Evolutionary conservation across 1,140 invertebrate genomes (phyloP).

Genomic region (Tetragnatha versicolor): DNA sequence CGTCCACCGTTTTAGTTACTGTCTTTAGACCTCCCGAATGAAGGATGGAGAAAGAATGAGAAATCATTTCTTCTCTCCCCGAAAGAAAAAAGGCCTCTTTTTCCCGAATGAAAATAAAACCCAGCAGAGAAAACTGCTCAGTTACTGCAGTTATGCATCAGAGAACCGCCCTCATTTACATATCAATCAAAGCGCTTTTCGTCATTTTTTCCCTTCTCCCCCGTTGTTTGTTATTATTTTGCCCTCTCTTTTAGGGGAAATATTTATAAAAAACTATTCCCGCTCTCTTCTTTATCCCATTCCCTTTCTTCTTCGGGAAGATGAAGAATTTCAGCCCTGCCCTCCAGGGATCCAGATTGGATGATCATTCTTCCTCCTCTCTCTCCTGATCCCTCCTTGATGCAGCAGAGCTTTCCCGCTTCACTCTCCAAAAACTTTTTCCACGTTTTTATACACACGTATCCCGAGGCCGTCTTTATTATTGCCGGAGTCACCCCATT

Average conservation of each 20-base stretch:
- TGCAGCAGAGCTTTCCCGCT: conserved; percentile 10
- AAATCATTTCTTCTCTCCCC: conserved; percentile 15
- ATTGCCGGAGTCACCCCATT: conserved; percentile 36
- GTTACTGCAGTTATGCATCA: conserved; percentile 33
- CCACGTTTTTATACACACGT: not conserved
- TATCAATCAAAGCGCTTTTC: conserved; percentile 54
- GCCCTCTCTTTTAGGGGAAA: conserved; percentile 19
- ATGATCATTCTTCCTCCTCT: conserved; percentile 49
- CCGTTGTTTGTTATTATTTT: conserved; percentile 36
- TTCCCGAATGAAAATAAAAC: conserved; percentile 16
- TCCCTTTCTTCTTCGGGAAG: conserved; percentile 10
- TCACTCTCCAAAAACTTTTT: conserved; percentile 26
- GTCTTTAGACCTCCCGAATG: conserved; percentile 1
- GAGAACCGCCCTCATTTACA: conserved; percentile 44
- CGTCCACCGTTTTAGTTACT: conserved; percentile 15
- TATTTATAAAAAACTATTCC: conserved; percentile 45
- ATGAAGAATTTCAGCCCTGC: conserved; percentile 29
- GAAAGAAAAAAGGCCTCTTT: not conserved
- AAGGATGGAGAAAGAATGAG: conserved; percentile 11
- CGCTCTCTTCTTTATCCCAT: conserved; percentile 1
- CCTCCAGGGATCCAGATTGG: conserved; percentile 37
- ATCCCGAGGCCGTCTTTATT: not conserved
- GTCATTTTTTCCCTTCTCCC: conserved; percentile 29
- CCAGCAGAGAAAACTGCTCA: conserved; percentile 22
- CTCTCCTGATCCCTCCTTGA: conserved; percentile 18